Base-by-base conservation (phyloP, 2,888 invertebrate species). In the Caenorhabditis zanzibari region DNA sequence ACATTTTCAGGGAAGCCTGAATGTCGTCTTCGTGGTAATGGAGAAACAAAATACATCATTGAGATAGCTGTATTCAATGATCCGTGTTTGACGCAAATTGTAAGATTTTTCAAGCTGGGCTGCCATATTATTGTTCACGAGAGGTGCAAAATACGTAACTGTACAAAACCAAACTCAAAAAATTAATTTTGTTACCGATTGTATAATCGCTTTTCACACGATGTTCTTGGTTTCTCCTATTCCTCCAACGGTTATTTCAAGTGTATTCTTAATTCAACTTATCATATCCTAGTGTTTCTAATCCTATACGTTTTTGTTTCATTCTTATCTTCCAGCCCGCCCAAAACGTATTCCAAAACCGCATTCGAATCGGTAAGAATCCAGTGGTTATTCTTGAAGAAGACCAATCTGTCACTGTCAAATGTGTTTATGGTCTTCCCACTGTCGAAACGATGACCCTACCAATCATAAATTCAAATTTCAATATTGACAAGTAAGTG, bases 51-150 rank as follows among this genome's bases (percentile, higher is more conserved):
- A 41, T 91, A 92, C 56, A 86, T 92, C 19, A 90, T 92, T 24
- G 90, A 92, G 73, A 92, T 92, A 35, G 90, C 90, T 3, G 88
- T 92, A 7, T 87, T 89, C 74, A 90, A 92, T 77, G 92, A 92
- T 81, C 91, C 91, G 0, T 92, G 92, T 69, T 81, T 86, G 16
- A 92, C 92, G 2, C 87, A 88, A 81, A 90, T 91, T 85, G 89
- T 91, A 26, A 59, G 82, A 16, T 44, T 32, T 19, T 52, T 38
- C 1, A 24, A 7, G 3, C 0, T 10, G 7, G 10, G 52, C 6
- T n/a, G 22, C n/a, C 5, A 6, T 54, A 22, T 24, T 19, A 26
- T n/a, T n/a, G n/a, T n/a, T n/a, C n/a, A n/a, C n/a, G n/a, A n/a
- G n/a, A n/a, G n/a, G n/a, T n/a, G n/a, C n/a, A n/a, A n/a, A n/a